These are phyloP conservation scores for Drosophila falleni DNA, from an alignment of 2,888 invertebrate species.

Conservation along the genomic window DNA sequence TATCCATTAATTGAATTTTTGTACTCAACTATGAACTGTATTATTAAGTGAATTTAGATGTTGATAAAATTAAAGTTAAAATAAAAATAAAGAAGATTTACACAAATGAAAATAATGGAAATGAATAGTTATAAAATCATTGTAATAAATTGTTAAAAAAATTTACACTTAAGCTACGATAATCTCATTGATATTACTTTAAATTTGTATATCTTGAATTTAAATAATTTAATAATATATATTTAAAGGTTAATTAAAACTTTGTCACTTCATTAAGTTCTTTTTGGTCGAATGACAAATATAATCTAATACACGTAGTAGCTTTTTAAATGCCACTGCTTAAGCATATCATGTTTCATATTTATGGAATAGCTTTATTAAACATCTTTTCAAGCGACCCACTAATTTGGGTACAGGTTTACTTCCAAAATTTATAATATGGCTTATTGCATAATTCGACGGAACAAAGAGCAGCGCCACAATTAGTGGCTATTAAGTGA, in stretches of 20 bases:
- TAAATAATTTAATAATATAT: background rate
- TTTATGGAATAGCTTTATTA: slow-evolving; percentile 57
- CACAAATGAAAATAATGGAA: background rate
- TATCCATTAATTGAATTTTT: background rate
- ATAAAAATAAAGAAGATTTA: background rate
- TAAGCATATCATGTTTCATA: slow-evolving; percentile 53
- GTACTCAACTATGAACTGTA: background rate
- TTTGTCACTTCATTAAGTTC: slow-evolving; percentile 38
- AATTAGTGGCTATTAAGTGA: slow-evolving; percentile 72
- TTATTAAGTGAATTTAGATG: too few species aligned
- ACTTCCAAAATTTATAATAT: slow-evolving; percentile 35
- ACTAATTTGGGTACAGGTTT: slow-evolving; percentile 58
- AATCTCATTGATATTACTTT: background rate
- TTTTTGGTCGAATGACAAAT: slow-evolving; percentile 28
- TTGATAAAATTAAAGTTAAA: too few species aligned
- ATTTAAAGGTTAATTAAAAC: slow-evolving; percentile 1
- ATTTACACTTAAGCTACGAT: background rate
- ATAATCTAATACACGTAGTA: slow-evolving; percentile 1
- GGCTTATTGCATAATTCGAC: slow-evolving; percentile 48
- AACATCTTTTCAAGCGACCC: slow-evolving; percentile 47
- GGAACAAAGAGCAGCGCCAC: slow-evolving; percentile 28
- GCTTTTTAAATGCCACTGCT: slow-evolving; percentile 49
- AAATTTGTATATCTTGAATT: background rate
- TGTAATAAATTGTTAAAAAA: background rate
- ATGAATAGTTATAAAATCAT: background rate